phyloP scores from a whole-genome alignment of 2,888 invertebrate genomes.

The Cremastinae sp. region DNA sequence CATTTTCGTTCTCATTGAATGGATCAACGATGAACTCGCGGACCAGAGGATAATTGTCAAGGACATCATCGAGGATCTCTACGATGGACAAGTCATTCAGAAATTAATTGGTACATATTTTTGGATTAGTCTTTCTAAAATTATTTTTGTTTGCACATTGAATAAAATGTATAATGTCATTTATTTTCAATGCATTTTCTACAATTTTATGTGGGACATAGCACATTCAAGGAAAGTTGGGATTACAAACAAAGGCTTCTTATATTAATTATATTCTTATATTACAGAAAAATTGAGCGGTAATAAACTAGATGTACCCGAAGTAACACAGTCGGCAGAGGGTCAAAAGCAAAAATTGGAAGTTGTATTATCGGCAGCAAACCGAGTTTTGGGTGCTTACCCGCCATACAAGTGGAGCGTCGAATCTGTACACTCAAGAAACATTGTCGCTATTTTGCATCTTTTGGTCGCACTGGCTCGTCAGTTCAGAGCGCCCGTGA shows the following conservation, averaged over 20 bases:
- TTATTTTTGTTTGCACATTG: too few relatives aligned
- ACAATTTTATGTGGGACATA: too few relatives aligned
- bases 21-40: conserved; percentile 99
- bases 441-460: conserved; percentile 97
- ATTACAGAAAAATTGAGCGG: conserved; percentile 90
- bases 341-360: conserved; percentile 97
- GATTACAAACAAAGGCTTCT: too few relatives aligned
- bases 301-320: conserved; percentile 96
- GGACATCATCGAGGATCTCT: conserved; percentile 97
- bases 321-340: conserved; percentile 99
- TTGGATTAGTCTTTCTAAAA: too few relatives aligned
- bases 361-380: conserved; percentile 93
- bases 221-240: too few relatives aligned
- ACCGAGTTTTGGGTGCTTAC: conserved; percentile 89
- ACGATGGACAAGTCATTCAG: conserved; percentile 95
- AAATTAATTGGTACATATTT: conserved; percentile 83
- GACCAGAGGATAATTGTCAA: conserved; percentile 98
- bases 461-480: conserved; percentile 95
- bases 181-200: too few relatives aligned
- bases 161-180: too few relatives aligned
- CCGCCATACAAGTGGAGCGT: conserved; percentile 97
- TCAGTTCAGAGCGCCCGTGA: conserved; percentile 96
- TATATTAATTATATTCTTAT: too few relatives aligned
- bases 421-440: conserved; percentile 97
- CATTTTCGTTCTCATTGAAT: conserved; percentile 93